phyloP scores from a whole-genome alignment of 2,888 invertebrate genomes.

The Teleogryllus oceanicus region DNA sequence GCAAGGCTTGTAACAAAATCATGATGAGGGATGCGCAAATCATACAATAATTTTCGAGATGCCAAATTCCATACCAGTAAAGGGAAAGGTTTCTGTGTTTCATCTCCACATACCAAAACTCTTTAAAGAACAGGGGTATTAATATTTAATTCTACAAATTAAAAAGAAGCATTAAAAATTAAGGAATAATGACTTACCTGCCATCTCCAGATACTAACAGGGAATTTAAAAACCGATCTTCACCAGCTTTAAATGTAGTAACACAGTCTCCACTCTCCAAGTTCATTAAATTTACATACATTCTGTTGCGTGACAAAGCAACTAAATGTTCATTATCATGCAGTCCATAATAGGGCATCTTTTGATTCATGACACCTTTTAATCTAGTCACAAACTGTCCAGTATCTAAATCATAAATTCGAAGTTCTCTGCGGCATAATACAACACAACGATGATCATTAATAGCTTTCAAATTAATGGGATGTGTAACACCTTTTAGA shows the following conservation, averaged over 20 bases:
- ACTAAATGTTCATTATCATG: slow-evolving; percentile 77
- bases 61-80: slow-evolving; percentile 84
- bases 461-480: slow-evolving; percentile 73
- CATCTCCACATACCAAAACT: slow-evolving; percentile 84
- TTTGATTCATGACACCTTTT: slow-evolving; percentile 84
- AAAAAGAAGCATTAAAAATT: not conserved
- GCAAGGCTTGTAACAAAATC: slow-evolving; percentile 81
- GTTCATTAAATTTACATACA: slow-evolving; percentile 87
- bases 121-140: slow-evolving; percentile 48
- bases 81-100: slow-evolving; percentile 88
- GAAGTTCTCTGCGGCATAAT: slow-evolving; percentile 74
- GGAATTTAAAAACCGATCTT: slow-evolving; percentile 85
- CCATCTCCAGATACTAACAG: slow-evolving; percentile 84
- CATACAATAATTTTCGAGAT: slow-evolving; percentile 78
- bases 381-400: slow-evolving; percentile 55
- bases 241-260: slow-evolving; percentile 85
- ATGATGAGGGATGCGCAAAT: slow-evolving; percentile 82
- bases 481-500: slow-evolving; percentile 70
- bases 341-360: slow-evolving; percentile 85
- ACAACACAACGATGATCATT: slow-evolving; percentile 54
- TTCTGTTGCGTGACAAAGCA: slow-evolving; percentile 77
- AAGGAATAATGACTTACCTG: slow-evolving; percentile 52
- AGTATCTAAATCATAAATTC: slow-evolving; percentile 74
- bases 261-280: slow-evolving; percentile 75
- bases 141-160: not conserved